Conservation (phyloP, 2,888 invertebrate genomes). For the Baccha elongata region DNA sequence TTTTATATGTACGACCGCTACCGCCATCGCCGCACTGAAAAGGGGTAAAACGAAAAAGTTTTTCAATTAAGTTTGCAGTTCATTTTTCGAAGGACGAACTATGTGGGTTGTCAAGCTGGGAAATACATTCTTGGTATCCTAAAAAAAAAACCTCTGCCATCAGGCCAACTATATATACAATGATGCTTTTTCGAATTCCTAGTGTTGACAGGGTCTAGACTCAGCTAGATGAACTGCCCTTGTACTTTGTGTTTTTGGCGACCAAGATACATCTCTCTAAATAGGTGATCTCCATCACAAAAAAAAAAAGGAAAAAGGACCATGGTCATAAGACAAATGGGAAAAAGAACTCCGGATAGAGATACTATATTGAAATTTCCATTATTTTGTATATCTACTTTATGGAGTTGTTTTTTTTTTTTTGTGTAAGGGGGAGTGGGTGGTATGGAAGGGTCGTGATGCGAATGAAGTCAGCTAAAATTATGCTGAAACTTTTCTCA, state of each 20-base stretch:
- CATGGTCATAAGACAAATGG: neutral
- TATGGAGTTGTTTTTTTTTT: conserved; percentile 17
- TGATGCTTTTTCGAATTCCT: conserved; percentile 56
- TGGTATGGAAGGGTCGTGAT: conserved; percentile 59
- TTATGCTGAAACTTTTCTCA: conserved; percentile 70
- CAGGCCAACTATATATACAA: neutral
- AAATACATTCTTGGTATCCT: neutral
- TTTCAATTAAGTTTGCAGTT: conserved; percentile 74
- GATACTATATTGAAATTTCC: conserved; percentile 68
- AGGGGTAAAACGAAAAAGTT: conserved; percentile 70
- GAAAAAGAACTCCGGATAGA: conserved; percentile 28
- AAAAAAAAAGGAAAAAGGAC: conserved; percentile 2
- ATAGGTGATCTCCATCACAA: conserved; percentile 37
- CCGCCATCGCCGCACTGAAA: conserved; percentile 35
- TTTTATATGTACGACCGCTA: neutral
- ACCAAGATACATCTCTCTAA: conserved; percentile 67
- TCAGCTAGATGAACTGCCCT: conserved; percentile 66
- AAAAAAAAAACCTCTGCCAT: neutral
- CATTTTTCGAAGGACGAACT: conserved; percentile 66
- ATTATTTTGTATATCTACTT: conserved; percentile 60
- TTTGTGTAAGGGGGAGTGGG: too few relatives aligned
- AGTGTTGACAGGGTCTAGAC: conserved; percentile 74
- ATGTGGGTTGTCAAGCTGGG: conserved; percentile 18
- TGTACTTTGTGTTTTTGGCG: conserved; percentile 53
- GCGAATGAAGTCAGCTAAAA: conserved; percentile 72